Base-by-base conservation (phyloP, 2,888 invertebrate genomes). In the Stenodera caucasica region DNA sequence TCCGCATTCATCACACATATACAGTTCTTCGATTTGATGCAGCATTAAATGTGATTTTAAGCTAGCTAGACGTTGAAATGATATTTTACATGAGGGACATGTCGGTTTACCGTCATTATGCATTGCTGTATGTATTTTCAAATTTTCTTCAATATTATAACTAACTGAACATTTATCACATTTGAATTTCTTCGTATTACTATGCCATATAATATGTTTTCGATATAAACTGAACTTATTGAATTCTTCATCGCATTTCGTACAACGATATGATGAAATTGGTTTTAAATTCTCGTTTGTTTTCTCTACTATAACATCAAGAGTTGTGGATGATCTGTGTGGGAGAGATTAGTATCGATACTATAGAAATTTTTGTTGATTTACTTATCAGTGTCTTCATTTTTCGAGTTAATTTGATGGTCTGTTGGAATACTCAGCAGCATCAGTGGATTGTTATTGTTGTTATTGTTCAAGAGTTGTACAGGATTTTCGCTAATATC, bases 1-100 rank as follows among this genome's bases (percentile, higher is more conserved):
- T 53, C 70, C 63, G 65, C 81, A 80, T 54, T 77, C 75, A 12
- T 73, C 71, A 67, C 80, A 81, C 23, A 67, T 66, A 66, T 75
- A 74, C n/a, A 75, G 67, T 65, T 81, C 80, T 45, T 80, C 79
- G 33, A 78, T 74, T 72, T 80, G 76, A 68, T 81, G 81, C 30
- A 78, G 50, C 58, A 77, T 68, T 57, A 80, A 69, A 73, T 81
- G 81, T 2, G 80, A 75, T 61, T 77, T 80, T 55, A 81, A 73
- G 70, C 80, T 78, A 12, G 81, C 81, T 49, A 72, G 65, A 60
- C 81, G 71, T 64, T 78, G 75, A 67, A 79, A 79, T 53, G 72
- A 73, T 58, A 77, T 70, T 18, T 75, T 67, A 67, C 81, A 81
- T 62, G 79, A 72, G n/a, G 80, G 80, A 66, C 81, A 81, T 21